A percentile compares a stretch with the other conserved stretches of the same genome.
phyloP scores from a whole-genome alignment of 2,113 vertebrate species.

The Saimiri boliviensis region DNA sequence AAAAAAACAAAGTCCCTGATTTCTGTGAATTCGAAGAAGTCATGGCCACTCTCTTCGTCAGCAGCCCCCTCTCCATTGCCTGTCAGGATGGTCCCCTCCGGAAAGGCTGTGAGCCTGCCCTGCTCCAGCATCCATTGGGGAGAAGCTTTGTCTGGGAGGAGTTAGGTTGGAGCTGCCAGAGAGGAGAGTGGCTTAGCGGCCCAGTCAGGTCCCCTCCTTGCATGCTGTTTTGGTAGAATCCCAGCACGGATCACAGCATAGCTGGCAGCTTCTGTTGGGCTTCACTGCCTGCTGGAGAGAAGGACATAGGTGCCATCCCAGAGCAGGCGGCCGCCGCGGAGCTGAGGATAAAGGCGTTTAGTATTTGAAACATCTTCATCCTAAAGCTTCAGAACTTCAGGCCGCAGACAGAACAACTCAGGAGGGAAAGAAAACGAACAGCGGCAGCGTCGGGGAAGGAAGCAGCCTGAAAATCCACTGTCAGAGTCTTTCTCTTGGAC shows the following conservation, averaged over 20 bases:
- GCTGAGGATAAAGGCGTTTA: neutral
- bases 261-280: accelerated
- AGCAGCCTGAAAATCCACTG: neutral
- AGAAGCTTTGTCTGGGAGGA: neutral
- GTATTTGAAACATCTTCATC: neutral
- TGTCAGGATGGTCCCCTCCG: too few species aligned
- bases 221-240: neutral
- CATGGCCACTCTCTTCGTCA: neutral
- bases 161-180: neutral
- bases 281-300: neutral
- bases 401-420: neutral
- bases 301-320: accelerated
- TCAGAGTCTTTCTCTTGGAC: accelerated
- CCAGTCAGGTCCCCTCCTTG: neutral
- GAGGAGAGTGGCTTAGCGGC: too few species aligned
- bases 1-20: too few species aligned
- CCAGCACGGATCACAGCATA: neutral
- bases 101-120: accelerated
- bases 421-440: neutral
- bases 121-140: accelerated
- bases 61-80: accelerated
- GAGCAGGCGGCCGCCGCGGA: accelerated
- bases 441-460: neutral
- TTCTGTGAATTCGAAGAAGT: too few species aligned
- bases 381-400: neutral